Evolutionary conservation across 2,113 vertebrate species (phyloP).

Genomic region (Myodes glareolus): DNA sequence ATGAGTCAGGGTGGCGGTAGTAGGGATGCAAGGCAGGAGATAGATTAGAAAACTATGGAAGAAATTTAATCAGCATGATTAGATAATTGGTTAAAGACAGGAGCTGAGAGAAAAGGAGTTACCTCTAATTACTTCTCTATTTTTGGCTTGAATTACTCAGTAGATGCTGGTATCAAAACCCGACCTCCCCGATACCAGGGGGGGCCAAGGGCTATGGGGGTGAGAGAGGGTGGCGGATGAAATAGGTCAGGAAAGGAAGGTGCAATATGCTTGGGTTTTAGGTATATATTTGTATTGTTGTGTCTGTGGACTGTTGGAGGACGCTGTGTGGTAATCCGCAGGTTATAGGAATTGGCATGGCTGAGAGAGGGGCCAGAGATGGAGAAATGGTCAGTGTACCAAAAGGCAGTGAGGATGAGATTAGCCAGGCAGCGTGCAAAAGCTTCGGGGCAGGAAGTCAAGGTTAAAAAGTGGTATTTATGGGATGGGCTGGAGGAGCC

Average conservation of each 20-base stretch:
- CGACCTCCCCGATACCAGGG: background rate
- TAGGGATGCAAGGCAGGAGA: background rate
- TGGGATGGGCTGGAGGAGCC: background rate
- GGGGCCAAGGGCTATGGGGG: background rate
- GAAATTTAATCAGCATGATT: background rate
- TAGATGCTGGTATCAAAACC: constrained; percentile 6
- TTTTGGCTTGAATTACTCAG: constrained; percentile 30
- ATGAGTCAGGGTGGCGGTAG: background rate
- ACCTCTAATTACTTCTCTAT: constrained; percentile 1
- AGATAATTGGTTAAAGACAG: constrained; percentile 3
- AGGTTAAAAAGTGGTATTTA: background rate
- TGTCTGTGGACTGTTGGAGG: background rate
- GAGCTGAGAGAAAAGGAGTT: constrained; percentile 7
- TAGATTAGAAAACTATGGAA: background rate
- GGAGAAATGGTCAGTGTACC: background rate
- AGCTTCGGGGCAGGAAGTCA: background rate
- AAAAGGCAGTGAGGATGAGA: background rate
- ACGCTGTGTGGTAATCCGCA: background rate
- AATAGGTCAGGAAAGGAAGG: background rate
- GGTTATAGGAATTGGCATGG: background rate
- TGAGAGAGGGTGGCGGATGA: background rate
- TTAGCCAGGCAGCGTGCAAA: background rate
- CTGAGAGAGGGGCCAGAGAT: background rate
- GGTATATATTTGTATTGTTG: background rate
- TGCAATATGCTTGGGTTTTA: background rate